Percentiles rank a stretch among this genome's conserved stretches.
These are phyloP conservation scores for Melanotaenia boesemani DNA, from an alignment of 2,797 vertebrate species.

Conservation along the genomic window DNA sequence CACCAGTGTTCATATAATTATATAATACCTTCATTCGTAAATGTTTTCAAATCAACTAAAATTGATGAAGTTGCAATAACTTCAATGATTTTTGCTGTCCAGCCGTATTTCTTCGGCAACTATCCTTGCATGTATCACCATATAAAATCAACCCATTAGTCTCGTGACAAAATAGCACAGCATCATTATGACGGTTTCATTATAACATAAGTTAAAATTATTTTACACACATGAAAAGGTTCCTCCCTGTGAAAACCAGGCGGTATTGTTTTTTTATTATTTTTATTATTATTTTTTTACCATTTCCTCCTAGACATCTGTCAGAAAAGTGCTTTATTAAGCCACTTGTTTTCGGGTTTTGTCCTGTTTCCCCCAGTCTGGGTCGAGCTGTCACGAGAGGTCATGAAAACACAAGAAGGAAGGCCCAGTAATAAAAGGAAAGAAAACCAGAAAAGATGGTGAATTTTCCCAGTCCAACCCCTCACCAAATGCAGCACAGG, in stretches of 20 bases:
- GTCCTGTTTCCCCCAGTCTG: neutral
- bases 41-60: too few relatives aligned
- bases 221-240: neutral
- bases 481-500: slow-evolving; percentile 60
- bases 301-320: neutral
- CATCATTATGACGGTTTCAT: slow-evolving; percentile 15
- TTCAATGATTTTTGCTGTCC: neutral
- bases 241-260: neutral
- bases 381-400: neutral
- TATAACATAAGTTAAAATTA: neutral
- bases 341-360: neutral
- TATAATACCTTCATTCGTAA: too few relatives aligned
- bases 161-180: slow-evolving; percentile 64
- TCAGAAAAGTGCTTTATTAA: slow-evolving; percentile 3
- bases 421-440: slow-evolving; percentile 49
- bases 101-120: slow-evolving; percentile 37
- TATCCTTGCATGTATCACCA: slow-evolving; percentile 47
- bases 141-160: slow-evolving; percentile 66
- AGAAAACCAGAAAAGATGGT: slow-evolving; percentile 50
- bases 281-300: too few relatives aligned
- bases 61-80: too few relatives aligned
- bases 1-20: neutral
- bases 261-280: too few relatives aligned
- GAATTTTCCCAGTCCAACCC: slow-evolving; percentile 68
- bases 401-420: slow-evolving; percentile 19